Evolutionary conservation across 1,140 invertebrate species (phyloP).

Genomic region (Bombus picipes): DNA sequence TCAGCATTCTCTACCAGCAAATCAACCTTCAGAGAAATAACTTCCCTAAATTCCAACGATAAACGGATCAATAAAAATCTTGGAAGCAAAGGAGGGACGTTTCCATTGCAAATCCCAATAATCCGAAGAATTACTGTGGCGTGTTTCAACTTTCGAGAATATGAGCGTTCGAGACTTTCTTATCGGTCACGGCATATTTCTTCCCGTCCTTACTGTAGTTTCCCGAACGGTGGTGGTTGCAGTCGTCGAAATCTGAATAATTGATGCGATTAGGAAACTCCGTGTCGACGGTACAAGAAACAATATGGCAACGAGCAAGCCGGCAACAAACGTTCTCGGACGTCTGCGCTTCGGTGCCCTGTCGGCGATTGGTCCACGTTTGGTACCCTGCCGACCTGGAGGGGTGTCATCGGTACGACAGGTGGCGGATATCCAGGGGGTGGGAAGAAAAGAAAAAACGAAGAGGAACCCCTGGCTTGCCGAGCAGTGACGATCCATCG

Average conservation of each 20-base stretch:
- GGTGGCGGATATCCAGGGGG: slow-evolving; percentile 27
- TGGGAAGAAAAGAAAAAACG: background rate
- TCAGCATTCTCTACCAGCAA: no score
- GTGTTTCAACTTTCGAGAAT: background rate
- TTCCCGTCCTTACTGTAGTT: background rate
- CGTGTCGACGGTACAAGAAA: slow-evolving; percentile 41
- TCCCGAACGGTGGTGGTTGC: background rate
- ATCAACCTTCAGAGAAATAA: no score
- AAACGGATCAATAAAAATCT: no score
- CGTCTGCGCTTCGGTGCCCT: slow-evolving; percentile 70
- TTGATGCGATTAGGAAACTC: slow-evolving; percentile 61
- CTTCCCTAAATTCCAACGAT: no score
- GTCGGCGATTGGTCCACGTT: slow-evolving; percentile 78
- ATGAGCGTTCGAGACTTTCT: background rate
- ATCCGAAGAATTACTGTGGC: background rate
- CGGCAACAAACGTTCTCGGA: slow-evolving; percentile 32
- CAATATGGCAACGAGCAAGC: slow-evolving; percentile 49
- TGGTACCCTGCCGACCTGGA: slow-evolving; percentile 50
- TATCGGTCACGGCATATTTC: background rate
- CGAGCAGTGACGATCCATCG: slow-evolving; percentile 18
- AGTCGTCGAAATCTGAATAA: slow-evolving; percentile 60
- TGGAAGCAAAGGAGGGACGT: background rate
- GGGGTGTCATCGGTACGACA: slow-evolving; percentile 19
- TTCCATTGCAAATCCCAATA: background rate
- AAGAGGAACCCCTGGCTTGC: slow-evolving; percentile 8